These are phyloP conservation scores for Melanaphis sacchari DNA, from an alignment of 1,140 invertebrate species.

Conservation along the genomic window DNA sequence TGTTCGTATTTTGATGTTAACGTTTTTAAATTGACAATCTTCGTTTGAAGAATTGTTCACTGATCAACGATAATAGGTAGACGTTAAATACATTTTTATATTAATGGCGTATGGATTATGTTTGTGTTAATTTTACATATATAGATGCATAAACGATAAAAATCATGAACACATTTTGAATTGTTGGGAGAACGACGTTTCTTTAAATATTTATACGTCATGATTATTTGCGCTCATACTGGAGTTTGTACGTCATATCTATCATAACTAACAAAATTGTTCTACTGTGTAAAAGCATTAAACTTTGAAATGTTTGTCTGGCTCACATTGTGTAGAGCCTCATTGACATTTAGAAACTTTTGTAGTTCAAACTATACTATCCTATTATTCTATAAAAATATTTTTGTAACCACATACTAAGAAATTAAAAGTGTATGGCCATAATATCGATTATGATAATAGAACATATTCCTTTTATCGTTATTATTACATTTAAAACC, in stretches of 20 bases:
- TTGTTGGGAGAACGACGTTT: neutral
- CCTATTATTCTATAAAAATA: neutral
- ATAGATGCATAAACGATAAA: neutral
- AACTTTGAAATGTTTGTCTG: neutral
- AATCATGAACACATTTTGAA: neutral
- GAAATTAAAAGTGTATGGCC: neutral
- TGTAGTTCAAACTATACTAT: neutral
- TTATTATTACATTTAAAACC: neutral
- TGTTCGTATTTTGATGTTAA: neutral
- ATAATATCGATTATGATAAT: neutral
- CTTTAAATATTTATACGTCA: neutral
- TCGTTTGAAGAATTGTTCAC: neutral
- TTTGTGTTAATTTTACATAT: neutral
- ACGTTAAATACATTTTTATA: neutral
- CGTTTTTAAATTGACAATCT: neutral
- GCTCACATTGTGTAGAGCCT: neutral
- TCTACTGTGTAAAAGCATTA: neutral
- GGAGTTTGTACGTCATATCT: neutral
- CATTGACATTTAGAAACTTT: neutral
- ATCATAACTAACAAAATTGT: neutral
- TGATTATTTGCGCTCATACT: neutral
- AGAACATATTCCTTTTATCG: neutral
- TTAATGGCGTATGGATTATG: neutral
- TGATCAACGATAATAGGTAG: neutral
- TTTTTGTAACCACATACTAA: neutral